phyloP scores from a whole-genome alignment of 2,113 vertebrate genomes.

The Polypterus senegalus region DNA sequence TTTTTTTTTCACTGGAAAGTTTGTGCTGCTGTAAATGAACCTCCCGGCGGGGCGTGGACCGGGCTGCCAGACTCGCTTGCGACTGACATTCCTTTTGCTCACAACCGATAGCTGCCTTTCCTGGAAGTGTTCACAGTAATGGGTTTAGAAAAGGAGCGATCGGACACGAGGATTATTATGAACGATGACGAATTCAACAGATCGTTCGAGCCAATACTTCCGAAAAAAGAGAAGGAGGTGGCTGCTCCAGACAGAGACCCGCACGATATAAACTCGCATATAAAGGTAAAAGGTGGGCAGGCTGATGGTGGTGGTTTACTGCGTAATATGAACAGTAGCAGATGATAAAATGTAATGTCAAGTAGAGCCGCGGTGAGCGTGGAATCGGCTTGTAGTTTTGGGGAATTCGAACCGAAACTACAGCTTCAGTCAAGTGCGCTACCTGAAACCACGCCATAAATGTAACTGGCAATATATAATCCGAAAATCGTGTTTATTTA shows the following conservation, averaged over 20 bases:
- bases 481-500: too few relatives aligned
- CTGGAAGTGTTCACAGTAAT: conserved; percentile 33
- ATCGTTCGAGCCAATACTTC: conserved; percentile 49
- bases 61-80: conserved; percentile 1
- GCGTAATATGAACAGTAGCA: too few relatives aligned
- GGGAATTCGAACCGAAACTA: too few relatives aligned
- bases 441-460: too few relatives aligned
- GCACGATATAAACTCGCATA: conserved; percentile 54
- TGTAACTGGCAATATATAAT: too few relatives aligned
- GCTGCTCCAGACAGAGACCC: conserved; percentile 56
- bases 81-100: background rate
- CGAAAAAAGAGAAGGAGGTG: conserved; percentile 34
- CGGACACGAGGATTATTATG: conserved; percentile 66
- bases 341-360: too few relatives aligned
- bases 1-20: background rate
- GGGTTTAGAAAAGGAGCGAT: conserved; percentile 74
- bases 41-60: conserved; percentile 34
- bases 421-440: too few relatives aligned
- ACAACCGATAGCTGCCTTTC: conserved; percentile 7
- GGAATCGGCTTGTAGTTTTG: too few relatives aligned
- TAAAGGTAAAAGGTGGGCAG: conserved; percentile 54
- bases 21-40: conserved; percentile 13
- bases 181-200: conserved; percentile 62
- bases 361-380: too few relatives aligned
- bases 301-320: too few relatives aligned